phyloP scores from a whole-genome alignment of 2,113 vertebrate species.

The Carettochelys insculpta region DNA sequence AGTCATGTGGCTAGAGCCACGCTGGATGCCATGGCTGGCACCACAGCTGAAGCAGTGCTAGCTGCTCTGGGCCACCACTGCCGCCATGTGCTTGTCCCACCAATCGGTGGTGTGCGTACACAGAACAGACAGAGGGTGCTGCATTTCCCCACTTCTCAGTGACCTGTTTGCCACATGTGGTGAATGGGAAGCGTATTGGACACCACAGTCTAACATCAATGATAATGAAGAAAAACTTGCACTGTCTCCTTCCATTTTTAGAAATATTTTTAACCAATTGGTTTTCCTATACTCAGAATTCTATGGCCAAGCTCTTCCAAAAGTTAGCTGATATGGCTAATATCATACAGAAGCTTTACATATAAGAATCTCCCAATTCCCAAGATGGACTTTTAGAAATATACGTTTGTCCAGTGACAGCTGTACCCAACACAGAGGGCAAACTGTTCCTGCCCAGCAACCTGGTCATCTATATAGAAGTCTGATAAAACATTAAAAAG shows the following conservation, averaged over 20 bases:
- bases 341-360: neutral
- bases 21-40: too few relatives aligned
- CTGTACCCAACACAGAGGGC: rapidly evolving
- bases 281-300: neutral
- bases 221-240: neutral
- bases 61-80: too few relatives aligned
- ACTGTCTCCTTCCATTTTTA: neutral
- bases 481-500: neutral
- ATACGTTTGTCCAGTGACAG: neutral
- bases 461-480: neutral
- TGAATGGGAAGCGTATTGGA: too few relatives aligned
- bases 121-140: too few relatives aligned
- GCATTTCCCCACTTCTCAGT: too few relatives aligned
- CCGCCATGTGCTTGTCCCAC: too few relatives aligned
- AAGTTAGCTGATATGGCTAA: neutral
- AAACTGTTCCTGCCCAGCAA: rapidly evolving
- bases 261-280: neutral
- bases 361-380: neutral
- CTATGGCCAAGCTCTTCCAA: neutral
- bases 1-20: too few relatives aligned
- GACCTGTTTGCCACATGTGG: too few relatives aligned
- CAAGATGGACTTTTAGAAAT: rapidly evolving
- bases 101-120: too few relatives aligned
- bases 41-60: too few relatives aligned
- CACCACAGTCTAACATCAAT: too few relatives aligned